Percentiles rank a stretch among this genome's conserved stretches.
Evolutionary conservation across 2,888 invertebrate species (phyloP).

Genomic region (Crioceris asparagi): DNA sequence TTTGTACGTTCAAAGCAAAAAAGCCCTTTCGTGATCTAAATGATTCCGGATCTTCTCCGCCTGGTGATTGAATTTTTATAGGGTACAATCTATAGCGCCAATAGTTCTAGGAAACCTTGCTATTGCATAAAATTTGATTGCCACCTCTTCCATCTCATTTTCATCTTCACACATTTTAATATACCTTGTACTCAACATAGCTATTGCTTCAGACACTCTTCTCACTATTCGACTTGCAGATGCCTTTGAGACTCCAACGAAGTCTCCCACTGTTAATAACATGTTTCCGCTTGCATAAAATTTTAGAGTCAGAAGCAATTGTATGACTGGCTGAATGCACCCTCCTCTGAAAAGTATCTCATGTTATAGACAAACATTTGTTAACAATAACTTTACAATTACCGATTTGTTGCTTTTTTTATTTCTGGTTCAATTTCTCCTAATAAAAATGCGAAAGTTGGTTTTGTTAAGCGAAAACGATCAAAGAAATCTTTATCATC

Average conservation of each 20-base stretch:
- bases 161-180: no score
- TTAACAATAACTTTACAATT: no score
- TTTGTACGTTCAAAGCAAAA: neutral
- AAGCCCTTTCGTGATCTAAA: neutral
- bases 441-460: no score
- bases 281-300: neutral
- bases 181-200: no score
- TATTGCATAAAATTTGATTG: neutral
- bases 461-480: no score
- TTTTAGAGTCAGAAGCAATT: no score
- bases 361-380: no score
- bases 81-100: neutral
- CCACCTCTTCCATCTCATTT: neutral
- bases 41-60: neutral
- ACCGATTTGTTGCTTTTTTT: no score
- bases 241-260: neutral
- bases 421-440: no score
- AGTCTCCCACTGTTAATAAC: neutral
- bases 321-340: no score
- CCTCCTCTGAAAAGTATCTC: no score
- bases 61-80: neutral
- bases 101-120: neutral
- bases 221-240: neutral
- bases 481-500: no score
- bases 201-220: neutral